Base-by-base conservation (phyloP, 2,113 vertebrate species). In the Grallaria varia region DNA sequence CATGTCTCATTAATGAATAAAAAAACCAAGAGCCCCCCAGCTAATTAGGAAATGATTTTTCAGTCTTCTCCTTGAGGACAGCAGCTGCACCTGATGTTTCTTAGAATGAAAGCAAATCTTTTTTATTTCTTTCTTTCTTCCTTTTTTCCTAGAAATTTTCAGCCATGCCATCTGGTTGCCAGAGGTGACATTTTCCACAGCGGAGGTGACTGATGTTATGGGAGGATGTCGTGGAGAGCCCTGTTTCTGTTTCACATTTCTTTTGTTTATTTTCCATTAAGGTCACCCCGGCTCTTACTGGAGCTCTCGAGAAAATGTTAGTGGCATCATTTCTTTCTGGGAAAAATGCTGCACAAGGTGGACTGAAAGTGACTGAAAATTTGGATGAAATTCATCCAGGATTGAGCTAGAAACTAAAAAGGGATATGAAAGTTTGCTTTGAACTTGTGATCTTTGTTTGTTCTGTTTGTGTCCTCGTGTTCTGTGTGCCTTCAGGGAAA, bases 71-170 rank as follows among this genome's bases (percentile, higher is more conserved):
- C 66, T 71, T 2, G 37, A 87, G 71, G 58, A 64, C 0, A 1
- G 74, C 40, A 64, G 52, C 42, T 14, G 24, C 58, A 73, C 9
- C 19, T 64, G 81, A 35, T 49, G 24, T 62, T 92, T 73, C 78
- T 73, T 44, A 59, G 90, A 95, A 85, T 24, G 13, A 83, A 86
- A 79, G 37, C 8, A 18, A 85, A 39, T 50, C 2, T 13, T 72
- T 67, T 69, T 12, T 31, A 21, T 55, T n/a, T 20, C 22, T 58
- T 59, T 30, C 13, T 56, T 85, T 47, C 37, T 75, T 78, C 27
- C n/a, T 24, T 47, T 87, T 89, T 89, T 84, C 85, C 87, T 88
- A 71, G 82, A 90, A 95, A 59, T 88, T 71, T 88, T 58, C 59
- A 30, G 2, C 58, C 35, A 19, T 0, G 2, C 84, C 78, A 71